Evolutionary conservation across 2,888 invertebrate species (phyloP).

Genomic region (Abrostola tripartita): DNA sequence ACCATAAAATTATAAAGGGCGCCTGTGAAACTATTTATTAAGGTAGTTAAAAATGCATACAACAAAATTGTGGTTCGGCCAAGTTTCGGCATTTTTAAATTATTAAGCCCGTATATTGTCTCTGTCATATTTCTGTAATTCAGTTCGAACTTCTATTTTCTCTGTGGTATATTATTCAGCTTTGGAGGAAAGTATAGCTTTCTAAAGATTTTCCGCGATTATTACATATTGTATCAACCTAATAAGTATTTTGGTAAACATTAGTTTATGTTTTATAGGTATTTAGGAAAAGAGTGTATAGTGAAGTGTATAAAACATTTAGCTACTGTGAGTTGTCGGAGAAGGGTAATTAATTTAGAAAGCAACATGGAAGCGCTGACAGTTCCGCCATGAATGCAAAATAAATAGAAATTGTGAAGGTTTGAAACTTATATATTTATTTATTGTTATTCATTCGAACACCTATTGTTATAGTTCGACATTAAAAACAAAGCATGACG

Average conservation of each 20-base stretch:
- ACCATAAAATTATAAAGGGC: no score
- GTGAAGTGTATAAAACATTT: conserved; percentile 30
- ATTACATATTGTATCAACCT: conserved; percentile 52
- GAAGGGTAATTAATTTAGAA: conserved; percentile 76
- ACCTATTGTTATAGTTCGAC: conserved; percentile 57
- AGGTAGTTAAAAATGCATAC: no score
- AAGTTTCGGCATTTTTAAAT: no score
- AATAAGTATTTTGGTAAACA: conserved; percentile 18
- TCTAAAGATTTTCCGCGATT: conserved; percentile 77
- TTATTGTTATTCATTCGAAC: conserved; percentile 56
- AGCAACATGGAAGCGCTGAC: conserved; percentile 89
- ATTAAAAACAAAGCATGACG: conserved; percentile 54
- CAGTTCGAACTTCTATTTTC: conserved; percentile 29
- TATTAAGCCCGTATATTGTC: background rate
- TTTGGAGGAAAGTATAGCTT: conserved; percentile 82
- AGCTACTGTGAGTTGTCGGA: conserved; percentile 38
- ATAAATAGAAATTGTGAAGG: conserved; percentile 88
- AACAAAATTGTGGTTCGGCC: no score
- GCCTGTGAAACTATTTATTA: no score
- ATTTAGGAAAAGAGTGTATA: conserved; percentile 26
- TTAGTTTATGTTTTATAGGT: conserved; percentile 22
- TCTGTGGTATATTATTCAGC: conserved; percentile 64
- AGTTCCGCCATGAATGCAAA: conserved; percentile 89
- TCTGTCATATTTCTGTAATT: conserved; percentile 7
- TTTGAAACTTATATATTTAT: conserved; percentile 63